phyloP scores from a whole-genome alignment of 92 coral and sea anemone genomes.

The Bergia puertoricense region DNA sequence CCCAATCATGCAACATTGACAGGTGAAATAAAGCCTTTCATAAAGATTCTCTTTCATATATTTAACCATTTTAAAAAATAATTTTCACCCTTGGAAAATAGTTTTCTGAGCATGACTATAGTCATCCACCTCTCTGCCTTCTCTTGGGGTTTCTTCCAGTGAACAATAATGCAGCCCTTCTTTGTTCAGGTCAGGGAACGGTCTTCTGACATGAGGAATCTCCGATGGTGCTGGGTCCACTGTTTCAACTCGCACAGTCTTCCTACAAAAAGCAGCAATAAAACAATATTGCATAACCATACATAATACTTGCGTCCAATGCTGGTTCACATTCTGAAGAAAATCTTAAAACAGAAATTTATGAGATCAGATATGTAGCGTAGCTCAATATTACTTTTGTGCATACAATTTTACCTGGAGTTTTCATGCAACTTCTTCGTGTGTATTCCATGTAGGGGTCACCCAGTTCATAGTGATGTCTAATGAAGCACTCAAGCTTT shows the following conservation, averaged over 20 bases:
- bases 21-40: neutral
- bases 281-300: slow-evolving; percentile 10
- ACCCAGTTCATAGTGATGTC: slow-evolving; percentile 34
- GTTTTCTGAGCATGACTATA: slow-evolving; percentile 36
- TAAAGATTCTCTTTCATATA: neutral
- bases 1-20: slow-evolving; percentile 14
- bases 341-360: slow-evolving; percentile 5
- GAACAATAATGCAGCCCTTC: slow-evolving; percentile 44
- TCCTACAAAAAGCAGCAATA: slow-evolving; percentile 34
- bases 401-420: slow-evolving; percentile 34
- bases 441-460: slow-evolving; percentile 41
- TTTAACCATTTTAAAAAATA: neutral
- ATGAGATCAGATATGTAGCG: slow-evolving; percentile 5
- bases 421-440: slow-evolving; percentile 43
- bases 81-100: slow-evolving; percentile 35
- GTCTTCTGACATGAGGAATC: slow-evolving; percentile 38
- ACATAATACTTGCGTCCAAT: slow-evolving; percentile 10
- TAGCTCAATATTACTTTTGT: neutral
- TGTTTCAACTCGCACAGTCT: slow-evolving; percentile 37
- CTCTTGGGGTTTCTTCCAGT: slow-evolving; percentile 39
- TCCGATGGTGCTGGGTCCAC: slow-evolving; percentile 25
- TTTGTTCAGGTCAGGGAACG: slow-evolving; percentile 47
- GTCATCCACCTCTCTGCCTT: slow-evolving; percentile 45
- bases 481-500: slow-evolving; percentile 38
- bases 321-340: slow-evolving; percentile 9